These are phyloP conservation scores for Cyprinodon variegatus DNA, from an alignment of 2,113 vertebrate genomes.

Conservation along the genomic window DNA sequence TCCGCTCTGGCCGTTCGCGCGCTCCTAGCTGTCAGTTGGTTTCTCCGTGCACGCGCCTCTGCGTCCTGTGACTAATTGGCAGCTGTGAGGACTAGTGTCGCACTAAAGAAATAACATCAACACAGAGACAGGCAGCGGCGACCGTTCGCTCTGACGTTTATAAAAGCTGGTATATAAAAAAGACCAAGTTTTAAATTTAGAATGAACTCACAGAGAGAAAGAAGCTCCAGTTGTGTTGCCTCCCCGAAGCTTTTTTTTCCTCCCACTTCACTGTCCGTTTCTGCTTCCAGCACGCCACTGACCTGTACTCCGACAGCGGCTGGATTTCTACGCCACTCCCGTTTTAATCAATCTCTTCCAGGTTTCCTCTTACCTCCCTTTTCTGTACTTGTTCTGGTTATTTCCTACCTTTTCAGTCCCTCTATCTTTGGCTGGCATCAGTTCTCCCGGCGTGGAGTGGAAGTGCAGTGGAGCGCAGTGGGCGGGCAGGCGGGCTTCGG, in stretches of 20 bases:
- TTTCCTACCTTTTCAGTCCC: conserved; percentile 19
- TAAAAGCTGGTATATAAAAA: not conserved
- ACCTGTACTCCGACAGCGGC: conserved; percentile 14
- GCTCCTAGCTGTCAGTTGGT: conserved; percentile 45
- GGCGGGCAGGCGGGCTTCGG: conserved; percentile 60
- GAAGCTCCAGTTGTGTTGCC: conserved; percentile 39
- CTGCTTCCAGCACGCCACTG: conserved; percentile 7
- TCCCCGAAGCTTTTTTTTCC: not conserved
- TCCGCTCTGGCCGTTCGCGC: conserved; percentile 36
- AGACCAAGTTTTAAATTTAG: conserved; percentile 28
- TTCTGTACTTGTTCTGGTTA: conserved; percentile 42
- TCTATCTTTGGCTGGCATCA: conserved; percentile 56
- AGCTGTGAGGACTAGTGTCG: conserved; percentile 61
- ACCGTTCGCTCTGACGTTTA: not conserved
- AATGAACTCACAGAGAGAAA: conserved; percentile 40
- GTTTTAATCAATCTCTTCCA: conserved; percentile 35
- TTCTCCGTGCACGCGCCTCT: conserved; percentile 12
- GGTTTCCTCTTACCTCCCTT: conserved; percentile 44
- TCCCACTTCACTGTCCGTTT: conserved; percentile 31
- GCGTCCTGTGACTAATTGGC: conserved; percentile 66
- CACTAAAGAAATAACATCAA: conserved; percentile 44
- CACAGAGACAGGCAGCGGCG: not conserved
- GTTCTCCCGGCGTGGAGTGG: conserved; percentile 49
- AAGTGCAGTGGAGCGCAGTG: conserved; percentile 52
- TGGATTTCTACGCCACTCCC: not conserved